These are phyloP conservation scores for Physeter macrocephalus DNA, from an alignment of 2,113 vertebrate genomes.

Conservation along the genomic window DNA sequence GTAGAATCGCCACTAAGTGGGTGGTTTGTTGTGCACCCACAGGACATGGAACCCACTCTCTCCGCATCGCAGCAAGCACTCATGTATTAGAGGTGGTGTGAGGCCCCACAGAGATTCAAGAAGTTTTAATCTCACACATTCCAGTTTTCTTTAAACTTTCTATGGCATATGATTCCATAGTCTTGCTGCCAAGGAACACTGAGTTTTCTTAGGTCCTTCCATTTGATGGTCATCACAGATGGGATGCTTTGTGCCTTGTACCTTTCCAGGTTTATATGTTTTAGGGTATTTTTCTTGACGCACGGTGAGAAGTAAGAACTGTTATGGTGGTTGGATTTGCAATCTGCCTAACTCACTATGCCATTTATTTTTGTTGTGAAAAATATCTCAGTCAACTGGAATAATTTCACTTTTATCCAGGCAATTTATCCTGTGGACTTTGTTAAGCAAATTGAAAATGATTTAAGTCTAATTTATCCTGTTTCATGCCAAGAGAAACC, in stretches of 20 bases:
- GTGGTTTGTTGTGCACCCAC: background rate
- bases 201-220: too few species aligned
- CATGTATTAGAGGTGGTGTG: background rate
- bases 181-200: fast-evolving
- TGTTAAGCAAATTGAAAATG: slow-evolving; percentile 6
- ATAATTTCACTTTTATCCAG: background rate
- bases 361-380: background rate
- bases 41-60: background rate
- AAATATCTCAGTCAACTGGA: background rate
- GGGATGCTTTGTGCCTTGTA: background rate
- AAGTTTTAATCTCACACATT: background rate
- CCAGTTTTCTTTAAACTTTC: background rate
- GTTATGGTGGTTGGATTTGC: background rate
- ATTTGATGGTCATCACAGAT: fast-evolving
- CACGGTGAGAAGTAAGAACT: background rate
- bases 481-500: background rate
- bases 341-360: too few species aligned
- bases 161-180: too few species aligned
- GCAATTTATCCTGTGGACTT: background rate
- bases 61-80: background rate
- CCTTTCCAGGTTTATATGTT: fast-evolving
- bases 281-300: background rate
- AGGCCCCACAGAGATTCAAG: background rate
- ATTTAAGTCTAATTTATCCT: slow-evolving; percentile 14
- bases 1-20: fast-evolving